These are phyloP conservation scores for Ceyx cyanopectus DNA, from an alignment of 2,113 vertebrate species.

Conservation along the genomic window DNA sequence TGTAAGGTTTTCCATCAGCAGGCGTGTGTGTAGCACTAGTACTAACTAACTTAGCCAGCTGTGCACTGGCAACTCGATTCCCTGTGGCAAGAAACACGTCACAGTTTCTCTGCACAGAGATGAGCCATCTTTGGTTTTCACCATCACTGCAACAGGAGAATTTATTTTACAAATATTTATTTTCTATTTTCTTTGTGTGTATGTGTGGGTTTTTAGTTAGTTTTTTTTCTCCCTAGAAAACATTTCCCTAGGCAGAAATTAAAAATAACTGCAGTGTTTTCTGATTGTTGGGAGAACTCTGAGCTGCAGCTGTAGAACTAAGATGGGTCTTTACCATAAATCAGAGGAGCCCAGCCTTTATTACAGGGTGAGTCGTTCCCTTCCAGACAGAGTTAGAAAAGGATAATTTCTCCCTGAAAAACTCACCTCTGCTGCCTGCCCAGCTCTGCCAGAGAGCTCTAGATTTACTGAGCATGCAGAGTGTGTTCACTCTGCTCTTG, in stretches of 20 bases:
- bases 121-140: neutral
- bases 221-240: neutral
- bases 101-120: neutral
- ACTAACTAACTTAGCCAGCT: neutral
- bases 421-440: neutral
- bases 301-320: neutral
- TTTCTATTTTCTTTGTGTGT: neutral
- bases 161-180: neutral
- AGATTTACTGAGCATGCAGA: neutral
- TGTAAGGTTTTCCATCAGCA: neutral
- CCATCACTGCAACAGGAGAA: neutral
- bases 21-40: neutral
- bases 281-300: neutral
- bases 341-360: neutral
- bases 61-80: neutral
- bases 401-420: neutral
- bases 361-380: neutral
- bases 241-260: neutral
- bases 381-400: neutral
- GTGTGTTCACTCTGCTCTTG: neutral
- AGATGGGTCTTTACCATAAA: neutral
- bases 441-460: neutral
- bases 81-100: neutral
- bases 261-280: neutral
- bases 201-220: too few species aligned